A percentile compares a stretch with the other conserved stretches of the same genome.
Evolutionary conservation across 2,797 vertebrate species (phyloP).

Genomic region (Novumbra hubbsi): DNA sequence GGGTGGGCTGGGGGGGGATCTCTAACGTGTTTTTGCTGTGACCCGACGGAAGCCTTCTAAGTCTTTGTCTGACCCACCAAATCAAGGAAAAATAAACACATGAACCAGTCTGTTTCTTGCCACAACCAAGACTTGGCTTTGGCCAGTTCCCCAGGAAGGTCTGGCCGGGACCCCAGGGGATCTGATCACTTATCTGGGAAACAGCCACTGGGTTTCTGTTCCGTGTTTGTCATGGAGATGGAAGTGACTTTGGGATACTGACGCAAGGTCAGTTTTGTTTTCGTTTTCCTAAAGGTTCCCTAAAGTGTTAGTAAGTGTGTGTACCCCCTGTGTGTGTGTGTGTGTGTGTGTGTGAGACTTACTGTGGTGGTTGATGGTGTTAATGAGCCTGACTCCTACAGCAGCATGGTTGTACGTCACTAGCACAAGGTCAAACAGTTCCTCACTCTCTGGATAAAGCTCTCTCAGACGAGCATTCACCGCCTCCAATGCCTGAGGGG

Average conservation of each 20-base stretch:
- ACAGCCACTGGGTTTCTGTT: conserved; percentile 35
- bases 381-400: conserved; percentile 94
- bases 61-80: conserved; percentile 29
- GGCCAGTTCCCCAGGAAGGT: neutral
- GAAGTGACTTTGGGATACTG: too few relatives aligned
- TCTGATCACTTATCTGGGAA: conserved; percentile 32
- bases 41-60: conserved; percentile 1
- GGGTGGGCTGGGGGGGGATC: conserved; percentile 18
- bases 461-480: conserved; percentile 85
- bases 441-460: conserved; percentile 91
- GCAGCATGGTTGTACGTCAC: conserved; percentile 98
- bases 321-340: conserved; percentile 2
- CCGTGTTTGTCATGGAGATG: neutral
- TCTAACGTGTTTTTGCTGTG: conserved; percentile 55
- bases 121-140: neutral
- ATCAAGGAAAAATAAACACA: neutral
- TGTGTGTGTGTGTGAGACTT: conserved; percentile 49
- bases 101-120: neutral
- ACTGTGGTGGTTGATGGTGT: conserved; percentile 99
- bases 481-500: conserved; percentile 84
- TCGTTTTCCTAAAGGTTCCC: neutral
- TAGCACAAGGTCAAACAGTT: conserved; percentile 93
- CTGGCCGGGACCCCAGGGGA: conserved; percentile 18
- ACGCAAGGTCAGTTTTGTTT: too few relatives aligned
- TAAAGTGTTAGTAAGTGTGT: neutral